Evolutionary conservation across 2,797 vertebrate genomes (phyloP).

Genomic region (Paramormyrops hopkinsi): DNA sequence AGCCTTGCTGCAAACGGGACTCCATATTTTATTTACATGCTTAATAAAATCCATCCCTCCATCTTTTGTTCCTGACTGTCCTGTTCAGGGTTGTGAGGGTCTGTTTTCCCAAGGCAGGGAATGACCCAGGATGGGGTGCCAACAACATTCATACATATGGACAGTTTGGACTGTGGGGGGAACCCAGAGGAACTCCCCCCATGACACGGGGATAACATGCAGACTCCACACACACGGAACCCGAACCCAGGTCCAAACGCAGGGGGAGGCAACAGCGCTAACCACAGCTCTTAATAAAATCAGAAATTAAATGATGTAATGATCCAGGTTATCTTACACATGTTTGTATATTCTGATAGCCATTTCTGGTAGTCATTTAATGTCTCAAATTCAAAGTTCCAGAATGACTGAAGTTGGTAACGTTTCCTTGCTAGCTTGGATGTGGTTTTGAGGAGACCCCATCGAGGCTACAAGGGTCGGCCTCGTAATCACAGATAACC

Average conservation of each 20-base stretch:
- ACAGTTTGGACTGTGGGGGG: not conserved
- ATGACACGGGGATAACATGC: not conserved
- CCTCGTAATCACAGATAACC: conserved; percentile 49
- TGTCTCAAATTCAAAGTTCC: not conserved
- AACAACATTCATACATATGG: not conserved
- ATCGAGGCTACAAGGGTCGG: conserved; percentile 33
- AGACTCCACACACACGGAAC: not conserved
- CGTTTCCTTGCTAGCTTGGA: not conserved
- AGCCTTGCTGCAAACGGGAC: not conserved
- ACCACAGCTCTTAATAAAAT: not conserved
- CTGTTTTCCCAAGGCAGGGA: not conserved
- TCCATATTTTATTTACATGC: not conserved
- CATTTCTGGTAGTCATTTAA: not conserved
- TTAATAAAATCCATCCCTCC: not conserved
- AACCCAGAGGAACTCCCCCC: not conserved
- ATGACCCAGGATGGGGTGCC: not conserved
- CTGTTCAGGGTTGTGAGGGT: not conserved
- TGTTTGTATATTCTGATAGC: not conserved
- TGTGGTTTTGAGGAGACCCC: not conserved
- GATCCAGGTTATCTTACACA: not conserved
- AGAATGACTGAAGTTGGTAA: not conserved
- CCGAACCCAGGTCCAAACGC: not conserved
- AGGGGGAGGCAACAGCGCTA: not conserved
- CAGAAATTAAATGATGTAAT: not conserved
- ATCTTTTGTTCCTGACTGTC: not conserved